Conservation (phyloP, 2,797 vertebrate species). For the Passerculus sandwichensis region DNA sequence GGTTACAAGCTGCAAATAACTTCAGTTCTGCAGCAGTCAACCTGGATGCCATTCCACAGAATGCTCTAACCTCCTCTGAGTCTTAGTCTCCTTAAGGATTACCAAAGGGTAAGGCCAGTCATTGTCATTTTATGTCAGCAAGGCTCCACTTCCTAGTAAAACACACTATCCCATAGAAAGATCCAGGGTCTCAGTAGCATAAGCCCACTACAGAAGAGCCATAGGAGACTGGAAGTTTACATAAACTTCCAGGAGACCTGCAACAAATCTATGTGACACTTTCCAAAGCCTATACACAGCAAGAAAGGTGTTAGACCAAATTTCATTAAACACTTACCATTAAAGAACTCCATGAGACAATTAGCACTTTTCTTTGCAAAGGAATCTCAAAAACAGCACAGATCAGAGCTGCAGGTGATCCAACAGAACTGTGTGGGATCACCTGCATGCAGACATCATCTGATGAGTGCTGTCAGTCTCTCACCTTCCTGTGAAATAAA, state of each 20-base stretch:
- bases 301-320: not conserved
- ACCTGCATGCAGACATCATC: not conserved
- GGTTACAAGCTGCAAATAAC: not conserved
- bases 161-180: not conserved
- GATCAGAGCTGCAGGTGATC: not conserved
- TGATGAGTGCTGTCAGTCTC: not conserved
- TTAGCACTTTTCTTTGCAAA: not conserved
- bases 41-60: not conserved
- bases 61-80: not conserved
- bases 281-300: not conserved
- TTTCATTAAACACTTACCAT: not conserved
- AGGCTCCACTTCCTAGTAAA: not conserved
- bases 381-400: not conserved
- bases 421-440: not conserved
- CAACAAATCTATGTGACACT: not conserved
- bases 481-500: not conserved
- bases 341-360: not conserved
- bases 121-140: not conserved
- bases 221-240: not conserved
- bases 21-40: not conserved
- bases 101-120: not conserved
- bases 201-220: not conserved
- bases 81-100: not conserved
- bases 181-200: not conserved
- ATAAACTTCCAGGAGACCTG: not conserved